A percentile compares a stretch with the other conserved stretches of the same genome.
These are phyloP conservation scores for Thumatha senex DNA, from an alignment of 2,888 invertebrate species.

Conservation along the genomic window DNA sequence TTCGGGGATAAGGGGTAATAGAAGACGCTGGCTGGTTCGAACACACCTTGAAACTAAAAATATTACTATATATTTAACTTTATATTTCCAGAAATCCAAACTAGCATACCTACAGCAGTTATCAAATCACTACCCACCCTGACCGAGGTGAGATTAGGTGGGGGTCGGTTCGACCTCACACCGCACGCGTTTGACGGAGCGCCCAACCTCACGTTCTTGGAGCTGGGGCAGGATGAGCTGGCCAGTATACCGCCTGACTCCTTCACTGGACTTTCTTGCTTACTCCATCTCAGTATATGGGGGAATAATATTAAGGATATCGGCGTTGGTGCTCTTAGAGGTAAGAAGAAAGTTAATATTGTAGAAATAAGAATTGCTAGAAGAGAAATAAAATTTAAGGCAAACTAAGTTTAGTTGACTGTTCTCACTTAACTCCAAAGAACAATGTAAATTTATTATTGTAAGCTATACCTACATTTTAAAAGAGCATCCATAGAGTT, in stretches of 20 bases:
- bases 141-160: constrained; percentile 21
- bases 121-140: constrained; percentile 23
- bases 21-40: too few species aligned
- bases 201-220: constrained; percentile 8
- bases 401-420: too few species aligned
- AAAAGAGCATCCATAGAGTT: too few species aligned
- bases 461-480: too few species aligned
- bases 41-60: too few species aligned
- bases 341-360: too few species aligned
- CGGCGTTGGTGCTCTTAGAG: constrained; percentile 23
- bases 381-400: too few species aligned
- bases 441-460: too few species aligned
- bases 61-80: too few species aligned
- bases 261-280: constrained; percentile 24
- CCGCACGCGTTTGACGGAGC: constrained; percentile 8
- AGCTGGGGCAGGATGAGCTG: constrained; percentile 16
- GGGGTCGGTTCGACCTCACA: constrained; percentile 10
- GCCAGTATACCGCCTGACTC: constrained; percentile 16
- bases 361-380: too few species aligned
- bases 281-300: constrained; percentile 31
- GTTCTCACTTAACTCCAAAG: too few species aligned
- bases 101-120: constrained; percentile 4
- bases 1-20: too few species aligned
- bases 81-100: constrained; percentile 13
- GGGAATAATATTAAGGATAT: constrained; percentile 30